phyloP scores from a whole-genome alignment of 2,888 invertebrate genomes.

The Linnaemya tessellans region DNA sequence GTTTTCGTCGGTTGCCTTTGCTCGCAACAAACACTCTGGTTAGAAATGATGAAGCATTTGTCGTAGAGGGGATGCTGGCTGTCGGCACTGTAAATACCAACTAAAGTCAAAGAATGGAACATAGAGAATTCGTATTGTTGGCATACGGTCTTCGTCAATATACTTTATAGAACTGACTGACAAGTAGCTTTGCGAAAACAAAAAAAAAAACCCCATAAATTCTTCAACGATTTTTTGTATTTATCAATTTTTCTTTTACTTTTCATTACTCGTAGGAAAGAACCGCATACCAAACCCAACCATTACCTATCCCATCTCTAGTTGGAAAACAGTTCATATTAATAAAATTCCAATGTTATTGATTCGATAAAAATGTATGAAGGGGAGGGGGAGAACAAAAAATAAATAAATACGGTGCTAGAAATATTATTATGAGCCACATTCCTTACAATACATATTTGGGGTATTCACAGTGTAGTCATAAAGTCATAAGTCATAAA shows the following conservation, averaged over 20 bases:
- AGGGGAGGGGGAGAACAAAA: conserved; percentile 29
- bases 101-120: conserved; percentile 41
- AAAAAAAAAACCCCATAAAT: conserved; percentile 55
- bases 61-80: neutral
- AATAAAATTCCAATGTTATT: conserved; percentile 71
- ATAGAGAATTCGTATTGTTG: conserved; percentile 17
- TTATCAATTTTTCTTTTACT: conserved; percentile 28
- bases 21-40: conserved; percentile 5
- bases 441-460: conserved; percentile 33
- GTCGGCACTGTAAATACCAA: conserved; percentile 12
- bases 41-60: conserved; percentile 24
- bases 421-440: conserved; percentile 42
- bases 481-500: no score
- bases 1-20: conserved; percentile 30
- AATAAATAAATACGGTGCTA: conserved; percentile 19
- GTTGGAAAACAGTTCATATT: conserved; percentile 58
- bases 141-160: conserved; percentile 23
- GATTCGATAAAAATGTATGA: conserved; percentile 44
- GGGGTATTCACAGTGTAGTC: no score
- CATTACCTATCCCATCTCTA: conserved; percentile 64
- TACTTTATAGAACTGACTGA: conserved; percentile 11
- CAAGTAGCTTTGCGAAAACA: conserved; percentile 49
- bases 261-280: conserved; percentile 14
- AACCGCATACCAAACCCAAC: conserved; percentile 43
- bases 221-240: conserved; percentile 56